Evolutionary conservation across 2,797 vertebrate species (phyloP).

Genomic region (Esox lucius): DNA sequence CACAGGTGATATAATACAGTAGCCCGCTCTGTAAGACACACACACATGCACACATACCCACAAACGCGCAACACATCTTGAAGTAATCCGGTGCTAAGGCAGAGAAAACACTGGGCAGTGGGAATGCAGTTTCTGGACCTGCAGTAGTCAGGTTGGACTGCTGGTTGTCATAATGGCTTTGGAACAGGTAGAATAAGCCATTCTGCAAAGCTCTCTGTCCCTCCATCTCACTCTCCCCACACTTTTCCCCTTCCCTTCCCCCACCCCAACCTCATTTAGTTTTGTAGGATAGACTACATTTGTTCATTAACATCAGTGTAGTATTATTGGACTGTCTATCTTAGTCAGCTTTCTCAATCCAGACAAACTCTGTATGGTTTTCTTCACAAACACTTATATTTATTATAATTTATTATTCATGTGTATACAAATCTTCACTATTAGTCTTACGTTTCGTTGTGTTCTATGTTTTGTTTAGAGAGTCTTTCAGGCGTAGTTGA

Average conservation of each 20-base stretch:
- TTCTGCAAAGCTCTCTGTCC: not conserved
- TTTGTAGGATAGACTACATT: not conserved
- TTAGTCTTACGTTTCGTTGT: not conserved
- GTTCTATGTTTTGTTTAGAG: not conserved
- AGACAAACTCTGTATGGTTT: not conserved
- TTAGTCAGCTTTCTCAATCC: not conserved
- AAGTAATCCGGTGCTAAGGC: not conserved
- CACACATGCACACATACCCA: slow-evolving; percentile 4
- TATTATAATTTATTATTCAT: not conserved
- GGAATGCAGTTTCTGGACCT: not conserved
- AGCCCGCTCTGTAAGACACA: slow-evolving; percentile 1
- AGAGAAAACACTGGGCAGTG: not conserved
- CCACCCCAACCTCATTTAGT: not conserved
- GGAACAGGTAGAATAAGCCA: not conserved
- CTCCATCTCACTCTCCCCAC: too few species aligned
- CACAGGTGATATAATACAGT: slow-evolving; percentile 11
- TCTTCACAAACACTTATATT: not conserved
- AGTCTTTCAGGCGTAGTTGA: slow-evolving; percentile 22
- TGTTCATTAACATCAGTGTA: not conserved
- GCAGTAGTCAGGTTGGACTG: not conserved
- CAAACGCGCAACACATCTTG: slow-evolving; percentile 3
- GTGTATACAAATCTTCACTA: not conserved
- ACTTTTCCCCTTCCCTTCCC: not conserved
- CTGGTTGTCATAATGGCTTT: not conserved
- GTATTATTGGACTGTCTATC: not conserved